A percentile compares a stretch with the other conserved stretches of the same genome.
These are phyloP conservation scores for Nematostella vectensis DNA, from an alignment of 92 coral and sea anemone genomes.

Conservation along the genomic window DNA sequence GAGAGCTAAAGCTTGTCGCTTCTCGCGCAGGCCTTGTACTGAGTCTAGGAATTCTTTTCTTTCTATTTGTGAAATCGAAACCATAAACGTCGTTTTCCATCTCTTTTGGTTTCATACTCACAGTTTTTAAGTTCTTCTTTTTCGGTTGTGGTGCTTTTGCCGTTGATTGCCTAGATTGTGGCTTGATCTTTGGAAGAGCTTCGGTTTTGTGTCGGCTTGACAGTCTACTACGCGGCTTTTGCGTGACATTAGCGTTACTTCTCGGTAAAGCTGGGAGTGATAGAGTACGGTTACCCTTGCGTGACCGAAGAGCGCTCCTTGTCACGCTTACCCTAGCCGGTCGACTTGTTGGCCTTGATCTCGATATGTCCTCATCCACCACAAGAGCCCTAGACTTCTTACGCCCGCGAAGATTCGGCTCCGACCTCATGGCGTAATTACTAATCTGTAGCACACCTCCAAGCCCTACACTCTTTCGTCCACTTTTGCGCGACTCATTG, in stretches of 20 bases:
- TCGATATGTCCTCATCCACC: neutral
- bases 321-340: too few species aligned
- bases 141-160: neutral
- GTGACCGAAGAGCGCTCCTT: too few species aligned
- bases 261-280: too few species aligned
- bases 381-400: neutral
- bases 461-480: conserved; percentile 1
- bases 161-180: neutral
- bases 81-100: conserved; percentile 16
- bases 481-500: neutral
- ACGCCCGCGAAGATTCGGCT: neutral
- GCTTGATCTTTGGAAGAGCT: neutral
- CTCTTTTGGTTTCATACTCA: conserved; percentile 4
- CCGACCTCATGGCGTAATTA: neutral
- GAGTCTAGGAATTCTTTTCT: conserved; percentile 49
- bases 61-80: conserved; percentile 23
- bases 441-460: neutral
- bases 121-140: neutral
- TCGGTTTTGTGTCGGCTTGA: too few species aligned
- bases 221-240: too few species aligned
- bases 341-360: conserved; percentile 15
- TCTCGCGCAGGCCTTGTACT: conserved; percentile 39
- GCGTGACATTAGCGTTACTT: too few species aligned
- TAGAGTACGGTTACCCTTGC: too few species aligned
- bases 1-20: conserved; percentile 19